Percentiles rank a stretch among this genome's conserved stretches.
phyloP scores from a whole-genome alignment of 2,888 invertebrate genomes.

The Phasia obesa region DNA sequence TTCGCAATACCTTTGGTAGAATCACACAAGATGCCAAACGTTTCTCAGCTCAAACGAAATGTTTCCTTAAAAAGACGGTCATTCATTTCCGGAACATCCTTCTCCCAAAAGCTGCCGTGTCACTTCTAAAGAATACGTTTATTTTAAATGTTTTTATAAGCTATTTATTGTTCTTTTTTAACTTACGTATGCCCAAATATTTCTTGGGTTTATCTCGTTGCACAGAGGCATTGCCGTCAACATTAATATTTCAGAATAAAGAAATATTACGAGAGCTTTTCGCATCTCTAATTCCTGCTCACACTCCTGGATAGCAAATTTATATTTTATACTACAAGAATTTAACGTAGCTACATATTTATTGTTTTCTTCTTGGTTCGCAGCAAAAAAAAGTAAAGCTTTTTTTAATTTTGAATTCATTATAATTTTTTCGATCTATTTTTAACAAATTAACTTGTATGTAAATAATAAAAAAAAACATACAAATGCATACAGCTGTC shows the following conservation, averaged over 20 bases:
- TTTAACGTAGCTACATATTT: too few relatives aligned
- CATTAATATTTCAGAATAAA: slow-evolving; percentile 10
- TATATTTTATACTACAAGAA: too few relatives aligned
- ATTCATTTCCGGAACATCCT: too few relatives aligned
- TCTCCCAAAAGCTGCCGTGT: not conserved
- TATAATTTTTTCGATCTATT: slow-evolving; percentile 15
- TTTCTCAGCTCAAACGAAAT: too few relatives aligned
- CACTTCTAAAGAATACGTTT: slow-evolving; percentile 6
- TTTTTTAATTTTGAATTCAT: too few relatives aligned
- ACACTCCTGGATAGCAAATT: too few relatives aligned
- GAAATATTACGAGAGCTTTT: too few relatives aligned
- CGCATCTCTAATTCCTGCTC: too few relatives aligned
- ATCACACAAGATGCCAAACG: too few relatives aligned
- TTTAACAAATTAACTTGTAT: slow-evolving; percentile 16
- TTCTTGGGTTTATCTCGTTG: slow-evolving; percentile 7
- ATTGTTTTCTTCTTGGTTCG: slow-evolving; percentile 16
- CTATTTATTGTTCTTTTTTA: not conserved
- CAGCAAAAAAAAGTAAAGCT: not conserved
- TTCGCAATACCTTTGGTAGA: slow-evolving; percentile 9
- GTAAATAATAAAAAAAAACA: slow-evolving; percentile 5
- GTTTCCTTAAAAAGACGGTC: too few relatives aligned
- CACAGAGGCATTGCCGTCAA: slow-evolving; percentile 15
- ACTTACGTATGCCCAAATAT: slow-evolving; percentile 19
- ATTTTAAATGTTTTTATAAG: not conserved
- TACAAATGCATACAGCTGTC: slow-evolving; percentile 9